A percentile compares a stretch with the other conserved stretches of the same genome.
phyloP scores from a whole-genome alignment of 2,797 vertebrate species.

The Fundulus diaphanus region DNA sequence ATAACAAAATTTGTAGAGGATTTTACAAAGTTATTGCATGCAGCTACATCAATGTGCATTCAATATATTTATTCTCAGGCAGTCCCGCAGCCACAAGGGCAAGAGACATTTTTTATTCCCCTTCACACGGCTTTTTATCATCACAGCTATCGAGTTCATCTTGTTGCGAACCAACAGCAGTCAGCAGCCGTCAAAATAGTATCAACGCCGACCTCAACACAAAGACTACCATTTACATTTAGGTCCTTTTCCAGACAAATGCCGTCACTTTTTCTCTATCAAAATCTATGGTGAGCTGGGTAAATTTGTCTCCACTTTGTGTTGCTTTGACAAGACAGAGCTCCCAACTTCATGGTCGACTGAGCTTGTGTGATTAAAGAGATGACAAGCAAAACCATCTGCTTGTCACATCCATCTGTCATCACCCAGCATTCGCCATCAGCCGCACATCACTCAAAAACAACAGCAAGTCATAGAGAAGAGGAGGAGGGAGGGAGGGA shows the following conservation, averaged over 20 bases:
- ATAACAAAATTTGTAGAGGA: not conserved
- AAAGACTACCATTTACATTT: constrained; percentile 39
- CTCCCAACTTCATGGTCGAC: constrained; percentile 81
- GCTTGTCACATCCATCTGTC: constrained; percentile 89
- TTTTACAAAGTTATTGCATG: not conserved
- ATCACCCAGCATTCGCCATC: constrained; percentile 81
- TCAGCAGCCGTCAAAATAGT: constrained; percentile 43
- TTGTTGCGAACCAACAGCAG: constrained; percentile 33
- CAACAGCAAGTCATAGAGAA: constrained; percentile 60
- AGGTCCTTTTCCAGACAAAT: constrained; percentile 36
- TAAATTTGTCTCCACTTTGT: constrained; percentile 86
- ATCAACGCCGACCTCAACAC: constrained; percentile 28
- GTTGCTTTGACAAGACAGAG: constrained; percentile 86
- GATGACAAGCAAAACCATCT: constrained; percentile 89
- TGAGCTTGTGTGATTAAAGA: constrained; percentile 88
- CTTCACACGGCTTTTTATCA: constrained; percentile 6
- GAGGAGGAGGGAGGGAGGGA: constrained; percentile 13
- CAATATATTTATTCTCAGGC: constrained; percentile 28
- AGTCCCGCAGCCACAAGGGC: constrained; percentile 15
- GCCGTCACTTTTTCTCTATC: constrained; percentile 56
- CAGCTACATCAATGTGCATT: constrained; percentile 8
- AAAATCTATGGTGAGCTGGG: constrained; percentile 67
- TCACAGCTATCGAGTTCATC: constrained; percentile 51
- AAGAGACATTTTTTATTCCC: constrained; percentile 26
- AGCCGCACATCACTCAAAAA: constrained; percentile 85